Evolutionary conservation across 2,113 vertebrate genomes (phyloP).

Genomic region (Myiozetetes cayanensis): DNA sequence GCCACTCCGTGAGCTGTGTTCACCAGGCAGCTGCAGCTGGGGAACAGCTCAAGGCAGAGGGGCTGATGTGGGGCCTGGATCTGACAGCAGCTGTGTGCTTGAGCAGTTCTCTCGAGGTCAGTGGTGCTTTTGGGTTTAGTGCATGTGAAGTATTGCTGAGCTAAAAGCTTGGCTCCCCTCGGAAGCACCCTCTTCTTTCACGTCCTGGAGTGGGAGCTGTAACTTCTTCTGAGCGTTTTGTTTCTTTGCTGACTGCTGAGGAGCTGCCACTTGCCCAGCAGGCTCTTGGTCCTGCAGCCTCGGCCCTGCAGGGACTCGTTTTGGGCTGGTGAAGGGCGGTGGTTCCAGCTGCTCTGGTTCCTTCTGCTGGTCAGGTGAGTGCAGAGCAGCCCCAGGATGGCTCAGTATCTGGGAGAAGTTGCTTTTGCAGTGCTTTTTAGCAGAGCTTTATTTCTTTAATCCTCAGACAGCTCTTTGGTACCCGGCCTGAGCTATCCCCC

Average conservation of each 20-base stretch:
- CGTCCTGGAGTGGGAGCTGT: neutral
- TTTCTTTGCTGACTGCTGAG: neutral
- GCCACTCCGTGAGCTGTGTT: neutral
- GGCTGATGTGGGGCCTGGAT: neutral
- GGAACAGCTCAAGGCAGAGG: neutral
- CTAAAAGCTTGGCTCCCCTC: neutral
- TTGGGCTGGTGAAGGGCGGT: rapidly evolving
- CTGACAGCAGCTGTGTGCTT: neutral
- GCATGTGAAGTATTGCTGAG: neutral
- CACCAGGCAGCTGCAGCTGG: neutral
- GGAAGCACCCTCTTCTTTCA: neutral
- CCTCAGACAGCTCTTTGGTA: neutral
- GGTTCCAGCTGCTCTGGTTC: neutral
- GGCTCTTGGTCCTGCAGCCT: neutral
- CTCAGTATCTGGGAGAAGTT: neutral
- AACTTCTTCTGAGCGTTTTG: neutral
- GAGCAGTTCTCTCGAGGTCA: neutral
- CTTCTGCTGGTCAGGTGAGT: neutral
- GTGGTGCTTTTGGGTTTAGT: neutral
- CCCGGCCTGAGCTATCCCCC: neutral
- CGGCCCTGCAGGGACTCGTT: neutral
- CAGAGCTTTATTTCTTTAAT: neutral
- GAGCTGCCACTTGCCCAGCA: neutral
- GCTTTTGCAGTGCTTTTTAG: neutral
- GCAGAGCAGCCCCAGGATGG: neutral